Conservation (phyloP, 2,113 vertebrate genomes). For the Mirza zaza region DNA sequence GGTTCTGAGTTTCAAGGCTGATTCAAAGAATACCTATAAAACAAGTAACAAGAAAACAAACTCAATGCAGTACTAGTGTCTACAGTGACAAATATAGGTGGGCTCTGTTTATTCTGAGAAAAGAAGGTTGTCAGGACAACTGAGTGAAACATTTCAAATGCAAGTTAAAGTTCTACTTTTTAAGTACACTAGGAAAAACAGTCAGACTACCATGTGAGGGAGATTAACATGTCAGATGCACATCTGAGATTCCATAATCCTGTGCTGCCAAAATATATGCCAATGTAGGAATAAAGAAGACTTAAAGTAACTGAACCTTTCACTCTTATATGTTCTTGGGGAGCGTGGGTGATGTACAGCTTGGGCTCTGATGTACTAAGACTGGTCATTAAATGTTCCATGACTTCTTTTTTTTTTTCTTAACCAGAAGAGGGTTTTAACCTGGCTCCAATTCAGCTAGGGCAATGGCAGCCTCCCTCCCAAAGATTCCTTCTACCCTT, state of each 20-base stretch:
- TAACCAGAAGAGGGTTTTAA: conserved; percentile 39
- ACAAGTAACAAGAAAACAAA: not conserved
- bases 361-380: not conserved
- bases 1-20: not conserved
- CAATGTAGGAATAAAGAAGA: not conserved
- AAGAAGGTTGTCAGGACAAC: conserved; percentile 53
- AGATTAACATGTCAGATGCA: conserved; percentile 42
- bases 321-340: not conserved
- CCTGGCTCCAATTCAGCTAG: conserved; percentile 64
- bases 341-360: not conserved
- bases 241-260: conserved; percentile 38
- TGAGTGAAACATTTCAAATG: conserved; percentile 38
- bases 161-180: conserved; percentile 35
- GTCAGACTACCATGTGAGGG: conserved; percentile 4
- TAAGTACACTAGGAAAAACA: conserved; percentile 35
- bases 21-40: not conserved
- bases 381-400: conserved; percentile 67
- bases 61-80: not conserved
- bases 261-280: conserved; percentile 5
- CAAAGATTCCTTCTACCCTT: conserved; percentile 70
- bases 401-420: conserved; percentile 40
- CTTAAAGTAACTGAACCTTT: not conserved
- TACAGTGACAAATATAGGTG: not conserved
- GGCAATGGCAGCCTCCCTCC: conserved; percentile 61
- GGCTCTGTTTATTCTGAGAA: conserved; percentile 52